Evolutionary conservation across 92 coral and sea anemone species (phyloP).

Genomic region (Desmophyllum pertusum): DNA sequence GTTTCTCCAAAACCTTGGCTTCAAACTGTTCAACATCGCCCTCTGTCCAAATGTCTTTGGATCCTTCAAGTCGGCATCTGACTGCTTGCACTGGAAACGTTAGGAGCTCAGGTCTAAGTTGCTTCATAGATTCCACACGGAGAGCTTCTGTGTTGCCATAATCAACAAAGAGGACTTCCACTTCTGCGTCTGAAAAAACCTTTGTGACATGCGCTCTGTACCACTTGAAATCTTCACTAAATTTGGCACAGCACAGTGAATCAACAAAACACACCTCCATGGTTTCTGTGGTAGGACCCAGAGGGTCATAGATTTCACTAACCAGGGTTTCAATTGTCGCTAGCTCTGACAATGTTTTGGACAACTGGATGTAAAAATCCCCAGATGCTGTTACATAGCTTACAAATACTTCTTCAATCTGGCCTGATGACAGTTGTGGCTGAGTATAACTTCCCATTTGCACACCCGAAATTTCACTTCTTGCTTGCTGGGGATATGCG

Average conservation of each 20-base stretch:
- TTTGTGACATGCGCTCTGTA: slow-evolving; percentile 79
- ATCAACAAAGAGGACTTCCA: slow-evolving; percentile 83
- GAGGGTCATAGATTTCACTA: slow-evolving; percentile 47
- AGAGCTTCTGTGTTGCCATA: slow-evolving; percentile 84
- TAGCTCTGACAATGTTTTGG: slow-evolving; percentile 33
- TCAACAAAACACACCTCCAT: slow-evolving; percentile 68
- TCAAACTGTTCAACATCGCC: slow-evolving; percentile 67
- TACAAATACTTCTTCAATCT: slow-evolving; percentile 51
- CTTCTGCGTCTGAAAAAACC: slow-evolving; percentile 55
- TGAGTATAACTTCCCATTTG: slow-evolving; percentile 9
- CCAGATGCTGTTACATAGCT: slow-evolving; percentile 66
- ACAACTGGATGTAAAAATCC: slow-evolving; percentile 61
- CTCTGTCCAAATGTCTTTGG: slow-evolving; percentile 59
- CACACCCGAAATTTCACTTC: slow-evolving; percentile 18
- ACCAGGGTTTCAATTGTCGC: slow-evolving; percentile 25
- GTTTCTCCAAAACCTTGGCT: slow-evolving; percentile 72
- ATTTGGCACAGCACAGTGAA: slow-evolving; percentile 75
- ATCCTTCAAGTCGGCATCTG: slow-evolving; percentile 69
- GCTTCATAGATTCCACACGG: slow-evolving; percentile 47
- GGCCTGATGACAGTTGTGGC: slow-evolving; percentile 45
- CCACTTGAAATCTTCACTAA: slow-evolving; percentile 76
- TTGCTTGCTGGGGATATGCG: slow-evolving; percentile 4
- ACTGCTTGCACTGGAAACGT: slow-evolving; percentile 73
- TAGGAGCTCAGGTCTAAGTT: slow-evolving; percentile 59
- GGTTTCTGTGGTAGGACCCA: slow-evolving; percentile 43